These are phyloP conservation scores for Caenorhabditis zanzibari DNA, from an alignment of 2,888 invertebrate genomes.

Conservation along the genomic window DNA sequence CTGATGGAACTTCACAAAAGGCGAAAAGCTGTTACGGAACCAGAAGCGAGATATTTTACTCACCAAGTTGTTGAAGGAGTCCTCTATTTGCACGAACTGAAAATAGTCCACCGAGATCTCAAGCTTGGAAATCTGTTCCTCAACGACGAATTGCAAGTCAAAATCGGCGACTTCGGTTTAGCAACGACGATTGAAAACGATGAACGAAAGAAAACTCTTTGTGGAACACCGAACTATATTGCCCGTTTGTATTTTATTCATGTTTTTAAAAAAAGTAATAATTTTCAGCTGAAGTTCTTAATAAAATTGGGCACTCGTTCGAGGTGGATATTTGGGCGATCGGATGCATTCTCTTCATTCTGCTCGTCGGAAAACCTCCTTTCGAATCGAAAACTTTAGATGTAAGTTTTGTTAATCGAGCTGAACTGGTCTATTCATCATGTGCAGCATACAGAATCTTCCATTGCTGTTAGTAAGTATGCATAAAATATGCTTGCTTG, in stretches of 20 bases:
- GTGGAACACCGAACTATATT: slow-evolving; percentile 99
- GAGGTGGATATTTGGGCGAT: slow-evolving; percentile 99
- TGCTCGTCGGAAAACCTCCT: slow-evolving; percentile 97
- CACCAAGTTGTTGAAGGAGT: slow-evolving; percentile 93
- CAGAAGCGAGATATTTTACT: slow-evolving; percentile 98
- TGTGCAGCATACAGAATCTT: too few relatives aligned
- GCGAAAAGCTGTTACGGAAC: slow-evolving; percentile 94
- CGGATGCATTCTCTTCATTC: slow-evolving; percentile 89
- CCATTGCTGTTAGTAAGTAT: too few relatives aligned
- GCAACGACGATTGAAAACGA: slow-evolving; percentile 96
- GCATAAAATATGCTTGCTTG: too few relatives aligned
- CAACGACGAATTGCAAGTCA: slow-evolving; percentile 90
- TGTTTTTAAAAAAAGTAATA: too few relatives aligned
- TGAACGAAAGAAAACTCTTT: slow-evolving; percentile 91
- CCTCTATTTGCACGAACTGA: slow-evolving; percentile 92
- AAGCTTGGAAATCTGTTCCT: slow-evolving; percentile 98
- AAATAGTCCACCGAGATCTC: slow-evolving; percentile 97
- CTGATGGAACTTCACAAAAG: slow-evolving; percentile 99
- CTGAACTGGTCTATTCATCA: too few relatives aligned
- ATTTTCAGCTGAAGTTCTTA: slow-evolving; percentile 89
- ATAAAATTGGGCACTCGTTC: slow-evolving; percentile 97
- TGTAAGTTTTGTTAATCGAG: neutral
- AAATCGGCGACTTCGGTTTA: slow-evolving; percentile 98
- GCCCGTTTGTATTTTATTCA: slow-evolving; percentile 87
- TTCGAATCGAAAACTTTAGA: slow-evolving; percentile 95